Evolutionary conservation across 1,140 invertebrate species (phyloP).

Genomic region (Acromyrmex echinatior): DNA sequence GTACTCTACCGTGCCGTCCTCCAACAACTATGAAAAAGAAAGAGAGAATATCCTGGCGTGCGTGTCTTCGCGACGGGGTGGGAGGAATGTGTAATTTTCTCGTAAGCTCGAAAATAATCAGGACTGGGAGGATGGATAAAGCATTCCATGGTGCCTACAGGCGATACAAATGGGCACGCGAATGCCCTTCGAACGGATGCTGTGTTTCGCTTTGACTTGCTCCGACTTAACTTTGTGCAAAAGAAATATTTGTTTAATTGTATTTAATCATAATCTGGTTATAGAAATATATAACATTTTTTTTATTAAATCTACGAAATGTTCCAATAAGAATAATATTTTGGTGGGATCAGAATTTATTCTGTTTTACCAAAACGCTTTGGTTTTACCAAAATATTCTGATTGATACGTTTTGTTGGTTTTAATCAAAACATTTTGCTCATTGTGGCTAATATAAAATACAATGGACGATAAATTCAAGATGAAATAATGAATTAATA

Average conservation of each 20-base stretch:
- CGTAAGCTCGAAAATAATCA: constrained; percentile 80
- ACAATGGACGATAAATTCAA: not conserved
- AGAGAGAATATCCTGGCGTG: constrained; percentile 44
- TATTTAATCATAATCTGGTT: not conserved
- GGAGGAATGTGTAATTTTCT: constrained; percentile 81
- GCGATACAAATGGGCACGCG: constrained; percentile 46
- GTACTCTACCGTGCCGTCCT: constrained; percentile 79
- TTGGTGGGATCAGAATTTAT: no score
- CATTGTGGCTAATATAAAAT: not conserved
- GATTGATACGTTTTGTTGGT: no score
- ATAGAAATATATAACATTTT: not conserved
- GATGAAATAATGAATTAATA: not conserved
- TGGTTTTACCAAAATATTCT: no score
- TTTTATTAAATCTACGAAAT: no score
- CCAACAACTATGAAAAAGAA: constrained; percentile 58
- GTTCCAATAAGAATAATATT: no score
- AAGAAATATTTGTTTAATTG: not conserved
- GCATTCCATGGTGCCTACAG: constrained; percentile 49
- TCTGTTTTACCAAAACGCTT: no score
- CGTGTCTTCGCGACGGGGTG: constrained; percentile 49
- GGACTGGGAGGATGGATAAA: constrained; percentile 69
- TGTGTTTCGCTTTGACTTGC: not conserved
- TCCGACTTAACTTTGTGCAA: not conserved
- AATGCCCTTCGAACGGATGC: not conserved
- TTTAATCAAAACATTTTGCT: no score